Conservation (phyloP, 2,797 vertebrate species). For the Sebastes hubbsi region DNA sequence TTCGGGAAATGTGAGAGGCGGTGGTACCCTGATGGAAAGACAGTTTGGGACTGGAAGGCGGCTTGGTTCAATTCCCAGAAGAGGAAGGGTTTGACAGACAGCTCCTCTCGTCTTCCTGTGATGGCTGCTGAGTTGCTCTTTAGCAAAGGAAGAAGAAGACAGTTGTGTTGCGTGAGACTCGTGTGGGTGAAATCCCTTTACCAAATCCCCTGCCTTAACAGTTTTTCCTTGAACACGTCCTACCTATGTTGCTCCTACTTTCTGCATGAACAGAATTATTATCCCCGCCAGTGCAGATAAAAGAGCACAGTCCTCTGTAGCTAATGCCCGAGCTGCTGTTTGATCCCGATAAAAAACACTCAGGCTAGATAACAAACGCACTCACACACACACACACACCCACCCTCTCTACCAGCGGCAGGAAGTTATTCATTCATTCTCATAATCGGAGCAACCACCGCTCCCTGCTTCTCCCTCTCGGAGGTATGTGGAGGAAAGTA, state of each 20-base stretch:
- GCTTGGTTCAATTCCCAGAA: neutral
- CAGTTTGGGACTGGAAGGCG: neutral
- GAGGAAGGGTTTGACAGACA: neutral
- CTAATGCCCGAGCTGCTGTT: slow-evolving; percentile 76
- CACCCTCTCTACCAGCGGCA: slow-evolving; percentile 39
- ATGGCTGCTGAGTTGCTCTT: slow-evolving; percentile 3
- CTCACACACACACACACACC: slow-evolving; percentile 41
- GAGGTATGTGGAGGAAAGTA: slow-evolving; percentile 22
- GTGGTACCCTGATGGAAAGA: slow-evolving; percentile 11
- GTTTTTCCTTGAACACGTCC: slow-evolving; percentile 50
- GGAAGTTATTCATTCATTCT: slow-evolving; percentile 79
- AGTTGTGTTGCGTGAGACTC: slow-evolving; percentile 34
- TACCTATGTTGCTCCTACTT: slow-evolving; percentile 31
- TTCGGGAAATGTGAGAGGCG: neutral
- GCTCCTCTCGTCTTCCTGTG: neutral
- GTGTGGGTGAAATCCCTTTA: slow-evolving; percentile 53
- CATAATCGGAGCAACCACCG: slow-evolving; percentile 54
- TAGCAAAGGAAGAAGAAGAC: neutral
- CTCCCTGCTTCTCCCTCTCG: slow-evolving; percentile 47
- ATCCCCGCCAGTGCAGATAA: slow-evolving; percentile 61
- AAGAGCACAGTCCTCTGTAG: slow-evolving; percentile 65
- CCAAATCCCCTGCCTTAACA: slow-evolving; percentile 59
- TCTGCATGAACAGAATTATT: slow-evolving; percentile 59
- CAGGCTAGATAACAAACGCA: slow-evolving; percentile 65
- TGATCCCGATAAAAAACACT: slow-evolving; percentile 83